A percentile compares a stretch with the other conserved stretches of the same genome.
Conservation (phyloP, 1,140 invertebrate species). For the Gryllus bimaculatus region DNA sequence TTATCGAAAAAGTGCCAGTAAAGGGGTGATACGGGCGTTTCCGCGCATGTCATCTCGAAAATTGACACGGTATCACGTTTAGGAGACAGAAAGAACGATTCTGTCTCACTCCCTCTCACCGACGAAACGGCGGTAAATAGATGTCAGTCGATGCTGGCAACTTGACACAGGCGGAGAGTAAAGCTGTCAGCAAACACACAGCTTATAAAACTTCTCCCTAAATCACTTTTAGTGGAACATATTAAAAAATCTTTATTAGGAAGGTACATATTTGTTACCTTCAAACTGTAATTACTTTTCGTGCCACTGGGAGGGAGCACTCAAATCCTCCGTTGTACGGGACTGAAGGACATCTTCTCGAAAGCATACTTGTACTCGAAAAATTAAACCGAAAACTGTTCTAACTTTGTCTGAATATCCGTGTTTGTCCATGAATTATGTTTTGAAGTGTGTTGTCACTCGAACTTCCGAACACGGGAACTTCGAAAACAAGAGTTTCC, state of each 20-base stretch:
- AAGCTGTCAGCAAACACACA: not conserved
- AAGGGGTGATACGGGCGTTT: not conserved
- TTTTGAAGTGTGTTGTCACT: too few species aligned
- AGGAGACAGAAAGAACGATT: not conserved
- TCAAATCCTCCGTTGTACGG: too few species aligned
- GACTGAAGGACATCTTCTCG: too few species aligned
- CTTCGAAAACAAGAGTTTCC: too few species aligned
- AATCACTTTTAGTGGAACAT: not conserved
- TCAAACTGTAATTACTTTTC: not conserved
- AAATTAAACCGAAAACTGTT: too few species aligned
- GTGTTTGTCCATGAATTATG: too few species aligned
- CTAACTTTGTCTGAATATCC: too few species aligned
- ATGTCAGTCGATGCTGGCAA: not conserved
- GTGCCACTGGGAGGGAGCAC: not conserved
- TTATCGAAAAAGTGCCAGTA: not conserved
- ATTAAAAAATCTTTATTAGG: conserved; percentile 6
- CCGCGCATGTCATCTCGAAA: not conserved
- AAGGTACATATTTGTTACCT: conserved; percentile 1
- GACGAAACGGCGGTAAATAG: not conserved
- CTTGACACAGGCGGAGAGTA: not conserved
- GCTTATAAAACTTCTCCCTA: not conserved
- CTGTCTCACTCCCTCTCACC: too few species aligned
- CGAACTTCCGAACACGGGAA: too few species aligned
- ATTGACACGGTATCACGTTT: not conserved
- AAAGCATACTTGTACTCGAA: too few species aligned